A percentile compares a stretch with the other conserved stretches of the same genome.
phyloP scores from a whole-genome alignment of 2,113 vertebrate genomes.

The Thymallus thymallus region DNA sequence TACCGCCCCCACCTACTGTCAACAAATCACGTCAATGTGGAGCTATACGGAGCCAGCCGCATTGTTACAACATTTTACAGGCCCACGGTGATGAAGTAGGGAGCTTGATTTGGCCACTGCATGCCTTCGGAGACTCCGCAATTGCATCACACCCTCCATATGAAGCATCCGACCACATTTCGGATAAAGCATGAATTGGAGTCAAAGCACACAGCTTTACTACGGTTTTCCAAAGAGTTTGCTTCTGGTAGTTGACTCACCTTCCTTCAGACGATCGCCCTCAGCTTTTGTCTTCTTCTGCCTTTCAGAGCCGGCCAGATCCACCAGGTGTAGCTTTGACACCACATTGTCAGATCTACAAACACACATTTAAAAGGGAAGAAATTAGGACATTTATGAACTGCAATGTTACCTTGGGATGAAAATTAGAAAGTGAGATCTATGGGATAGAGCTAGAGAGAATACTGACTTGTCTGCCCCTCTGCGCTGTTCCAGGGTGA shows the following conservation, averaged over 20 bases:
- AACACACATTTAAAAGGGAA: background rate
- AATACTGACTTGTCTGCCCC: conserved; percentile 84
- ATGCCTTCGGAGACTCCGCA: no score
- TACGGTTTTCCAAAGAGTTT: no score
- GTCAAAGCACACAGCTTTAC: no score
- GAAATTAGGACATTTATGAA: background rate
- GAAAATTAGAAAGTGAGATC: background rate
- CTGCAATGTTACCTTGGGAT: background rate
- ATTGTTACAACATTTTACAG: no score
- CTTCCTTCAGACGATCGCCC: conserved; percentile 93
- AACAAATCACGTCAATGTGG: no score
- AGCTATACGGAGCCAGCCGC: no score
- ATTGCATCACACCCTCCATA: no score
- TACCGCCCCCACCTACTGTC: no score
- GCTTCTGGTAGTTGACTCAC: conserved; percentile 62
- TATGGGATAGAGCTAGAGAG: no score
- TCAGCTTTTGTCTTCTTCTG: conserved; percentile 98
- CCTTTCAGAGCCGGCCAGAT: conserved; percentile 94
- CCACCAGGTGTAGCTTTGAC: conserved; percentile 92
- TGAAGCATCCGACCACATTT: no score
- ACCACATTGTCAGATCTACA: conserved; percentile 66
- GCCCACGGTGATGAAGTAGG: no score
- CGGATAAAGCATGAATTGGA: background rate
- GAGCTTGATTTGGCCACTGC: no score
- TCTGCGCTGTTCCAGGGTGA: conserved; percentile 86